Base-by-base conservation (phyloP, 2,113 vertebrate species). In the Notothenia rossii region DNA sequence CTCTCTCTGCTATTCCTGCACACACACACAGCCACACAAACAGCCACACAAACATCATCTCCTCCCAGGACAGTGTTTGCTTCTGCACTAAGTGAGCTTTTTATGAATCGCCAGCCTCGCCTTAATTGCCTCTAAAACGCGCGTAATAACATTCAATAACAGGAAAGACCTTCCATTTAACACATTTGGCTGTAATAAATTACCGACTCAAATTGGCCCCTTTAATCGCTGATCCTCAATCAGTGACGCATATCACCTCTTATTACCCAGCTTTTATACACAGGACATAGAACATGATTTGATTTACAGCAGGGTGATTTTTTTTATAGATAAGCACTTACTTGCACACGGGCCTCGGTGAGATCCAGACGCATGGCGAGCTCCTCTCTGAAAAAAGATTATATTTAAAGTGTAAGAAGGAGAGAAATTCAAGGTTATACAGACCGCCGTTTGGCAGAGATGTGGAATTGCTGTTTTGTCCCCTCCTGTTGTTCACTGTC, bases 291-390 rank as follows among this genome's bases (percentile, higher is more conserved):
- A 90, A 85, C 80, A 86, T 84, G 73, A 22, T 79, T 76, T 86
- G 74, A 83, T 82, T 85, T 86, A 86, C 71, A 74, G 85, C 71
- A 72, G 69, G 64, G 25, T 36, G 49, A 72, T 68, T 51, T 25
- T 72, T 72, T 48, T 53, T 45, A 85, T 46, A 67, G 66, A 85
- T 63, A 80, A 83, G 78, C 59, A 95, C 96, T 98, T 95, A 99
- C 98, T 96, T 99, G 98, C 55, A 99, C 98, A 77, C 98, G 95
- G 90, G 98, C 98, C 93, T 98, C 98, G 59, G 98, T 99, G 83
- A 99, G 95, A 92, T 99, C 98, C 94, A 99, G 95, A 72, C 98
- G 96, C 98, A 99, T 98, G 20, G 98, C 98, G 86, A 99, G 95
- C 93, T 99, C 98, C 87, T 99, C 98, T 95, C 98, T 99, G 87